Evolutionary conservation across 2,888 invertebrate genomes (phyloP).

Genomic region (Stenotaenia linearis): DNA sequence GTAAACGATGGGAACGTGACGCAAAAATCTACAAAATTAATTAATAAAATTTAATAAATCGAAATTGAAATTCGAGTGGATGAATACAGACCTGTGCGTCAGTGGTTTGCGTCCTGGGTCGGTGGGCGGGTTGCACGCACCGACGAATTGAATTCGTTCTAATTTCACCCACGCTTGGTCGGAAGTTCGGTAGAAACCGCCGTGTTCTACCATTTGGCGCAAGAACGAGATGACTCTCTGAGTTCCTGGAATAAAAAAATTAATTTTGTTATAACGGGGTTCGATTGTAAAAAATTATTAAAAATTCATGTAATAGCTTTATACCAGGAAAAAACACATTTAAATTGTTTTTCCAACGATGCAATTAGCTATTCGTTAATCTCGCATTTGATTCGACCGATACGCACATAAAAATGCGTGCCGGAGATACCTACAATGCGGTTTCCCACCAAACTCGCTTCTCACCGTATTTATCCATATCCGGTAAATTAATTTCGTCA

Average conservation of each 20-base stretch:
- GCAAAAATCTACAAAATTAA: constrained; percentile 54
- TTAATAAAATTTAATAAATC: neutral
- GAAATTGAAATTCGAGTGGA: too few relatives aligned
- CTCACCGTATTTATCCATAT: constrained; percentile 95
- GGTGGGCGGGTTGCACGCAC: constrained; percentile 99
- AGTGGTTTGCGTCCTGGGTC: constrained; percentile 97
- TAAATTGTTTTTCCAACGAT: neutral
- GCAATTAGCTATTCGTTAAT: neutral
- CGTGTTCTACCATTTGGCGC: constrained; percentile 94
- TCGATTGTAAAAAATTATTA: neutral
- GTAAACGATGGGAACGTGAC: constrained; percentile 97
- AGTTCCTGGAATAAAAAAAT: constrained; percentile 46
- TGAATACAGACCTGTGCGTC: constrained; percentile 77
- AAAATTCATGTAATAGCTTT: neutral
- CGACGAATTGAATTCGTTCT: constrained; percentile 98
- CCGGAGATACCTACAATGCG: constrained; percentile 29
- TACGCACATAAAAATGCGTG: neutral
- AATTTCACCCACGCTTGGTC: constrained; percentile 96
- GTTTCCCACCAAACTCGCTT: neutral
- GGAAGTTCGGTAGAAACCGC: constrained; percentile 73
- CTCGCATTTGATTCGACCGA: constrained; percentile 30
- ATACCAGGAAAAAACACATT: neutral
- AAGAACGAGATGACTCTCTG: constrained; percentile 99
- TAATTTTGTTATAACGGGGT: too few relatives aligned
- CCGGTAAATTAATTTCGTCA: constrained; percentile 99